Evolutionary conservation across 1,140 invertebrate species (phyloP), one percentile per base, ranked within the genome.

Genomic region (Oncopeltus fasciatus): DNA sequence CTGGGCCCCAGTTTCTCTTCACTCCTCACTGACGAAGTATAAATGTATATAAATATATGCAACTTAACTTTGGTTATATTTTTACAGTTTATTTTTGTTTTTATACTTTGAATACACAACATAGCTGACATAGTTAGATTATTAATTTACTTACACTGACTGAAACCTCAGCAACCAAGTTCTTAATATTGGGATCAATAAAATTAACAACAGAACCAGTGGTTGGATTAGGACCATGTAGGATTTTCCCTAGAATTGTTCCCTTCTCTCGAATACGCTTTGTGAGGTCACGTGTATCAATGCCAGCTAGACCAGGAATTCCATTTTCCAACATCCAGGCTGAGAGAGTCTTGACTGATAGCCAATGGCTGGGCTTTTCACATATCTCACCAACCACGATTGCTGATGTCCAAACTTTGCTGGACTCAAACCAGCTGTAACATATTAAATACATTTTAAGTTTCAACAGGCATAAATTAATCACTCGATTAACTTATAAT

Each of bases 131-230:
- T n/a, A n/a, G n/a, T 56, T 4, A 26, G 26, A 53, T 8, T 14
- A 26, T 21, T 21, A 14, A 57, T 8, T 29, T 31, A 66, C 61
- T 66, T 74, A 91, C 83, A 77, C 87, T 84, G 24, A 83, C 76
- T 14, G 93, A 95, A 43, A 98, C 96, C 80, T 94, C 86, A 51
- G 82, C 80, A 3, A 98, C 95, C 59, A 99, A 80, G 77, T 99
- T 96, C 44, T 82, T 77, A 20, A 72, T 70, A 72, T 98, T 97
- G 0, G 94, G 94, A 78, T 99, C 90, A 38, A 67, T 64, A 62
- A 84, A 73, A 57, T 74, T 67, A 64, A 77, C 61, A 62, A 70
- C 59, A 2, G 65, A 67, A 12, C 68, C 60, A 58, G 76, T 73
- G 1, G 72, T 69, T 1, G 72, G 69, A 0, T 78, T 77, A 1